Base-by-base conservation (phyloP, 2,888 invertebrate genomes). In the Diarsia rubi region DNA sequence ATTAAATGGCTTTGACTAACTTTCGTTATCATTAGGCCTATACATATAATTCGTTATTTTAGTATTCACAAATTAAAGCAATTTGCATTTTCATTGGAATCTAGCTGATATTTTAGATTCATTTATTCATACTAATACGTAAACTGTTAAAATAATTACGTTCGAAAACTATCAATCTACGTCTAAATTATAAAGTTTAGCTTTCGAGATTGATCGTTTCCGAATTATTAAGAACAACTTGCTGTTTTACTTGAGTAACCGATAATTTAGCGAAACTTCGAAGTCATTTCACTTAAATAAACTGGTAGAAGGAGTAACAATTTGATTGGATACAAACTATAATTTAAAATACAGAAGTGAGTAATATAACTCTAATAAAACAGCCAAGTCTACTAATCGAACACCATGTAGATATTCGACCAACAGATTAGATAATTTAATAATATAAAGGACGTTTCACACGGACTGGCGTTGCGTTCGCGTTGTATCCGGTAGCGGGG, bases 381-480 rank as follows among this genome's bases (percentile, higher is more conserved):
- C n/a, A 62, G 21, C 14, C 21, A 60, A 70, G 19, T 54, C 14
- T 14, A 69, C 59, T 37, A 82, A 75, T 73, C 65, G 45, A 67
- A 78, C 69, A 67, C 24, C 68, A 64, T 82, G 49, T 71, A 69
- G 57, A 73, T 79, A 79, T 74, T 45, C 68, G 21, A 63, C 68
- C 24, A 83, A 64, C n/a, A 76, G 70, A 83, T 80, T 83, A 83
- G 68, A 80, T 76, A 73, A 80, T 83, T 83, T 76, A 73, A 70
- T 79, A 82, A 80, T 76, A 59, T 73, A 84, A 78, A 78, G 77
- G 75, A 74, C 57, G 67, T 73, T 79, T 24, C 72, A 74, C 76
- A 75, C 37, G 65, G 62, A 70, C 52, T 64, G 75, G 75, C 31
- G 74, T 65, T 57, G 69, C 69, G 77, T 79, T 37, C 49, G 60